These are phyloP conservation scores for Amphiprion percula DNA, from an alignment of 2,113 vertebrate genomes.

Conservation along the genomic window DNA sequence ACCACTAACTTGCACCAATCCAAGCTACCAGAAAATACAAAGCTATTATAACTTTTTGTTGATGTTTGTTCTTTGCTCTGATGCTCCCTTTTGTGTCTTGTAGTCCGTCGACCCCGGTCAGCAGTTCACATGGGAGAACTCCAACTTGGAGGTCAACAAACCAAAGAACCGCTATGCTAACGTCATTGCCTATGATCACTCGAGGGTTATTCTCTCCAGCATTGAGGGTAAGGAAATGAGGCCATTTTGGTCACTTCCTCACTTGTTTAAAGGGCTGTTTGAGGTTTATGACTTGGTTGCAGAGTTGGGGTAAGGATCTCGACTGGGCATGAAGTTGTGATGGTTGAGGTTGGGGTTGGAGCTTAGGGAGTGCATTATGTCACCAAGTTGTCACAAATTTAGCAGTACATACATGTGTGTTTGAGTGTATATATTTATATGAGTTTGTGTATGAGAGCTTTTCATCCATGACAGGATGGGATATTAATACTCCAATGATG, in stretches of 20 bases:
- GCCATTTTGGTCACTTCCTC: constrained; percentile 16
- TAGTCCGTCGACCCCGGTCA: constrained; percentile 97
- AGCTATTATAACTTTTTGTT: background rate
- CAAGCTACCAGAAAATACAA: background rate
- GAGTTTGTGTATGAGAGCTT: constrained; percentile 13
- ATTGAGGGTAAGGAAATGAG: constrained; percentile 91
- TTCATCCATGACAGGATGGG: constrained; percentile 1
- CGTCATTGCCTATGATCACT: constrained; percentile 98
- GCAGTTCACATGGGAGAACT: constrained; percentile 99
- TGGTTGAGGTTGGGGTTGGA: constrained; percentile 18
- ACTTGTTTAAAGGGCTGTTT: constrained; percentile 2
- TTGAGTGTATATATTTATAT: background rate
- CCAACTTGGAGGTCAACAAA: constrained; percentile 99
- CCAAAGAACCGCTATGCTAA: constrained; percentile 99
- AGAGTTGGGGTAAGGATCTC: constrained; percentile 2
- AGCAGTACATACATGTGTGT: background rate
- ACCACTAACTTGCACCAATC: background rate
- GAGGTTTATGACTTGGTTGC: constrained; percentile 32
- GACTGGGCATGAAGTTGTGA: constrained; percentile 18
- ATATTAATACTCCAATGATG: constrained; percentile 26
- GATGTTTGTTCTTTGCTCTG: constrained; percentile 17
- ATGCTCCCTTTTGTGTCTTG: constrained; percentile 63
- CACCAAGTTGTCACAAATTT: background rate
- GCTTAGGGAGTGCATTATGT: constrained; percentile 1
- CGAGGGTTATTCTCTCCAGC: constrained; percentile 93